Conservation (phyloP, 2,113 vertebrate genomes). For the Chloebia gouldiae region DNA sequence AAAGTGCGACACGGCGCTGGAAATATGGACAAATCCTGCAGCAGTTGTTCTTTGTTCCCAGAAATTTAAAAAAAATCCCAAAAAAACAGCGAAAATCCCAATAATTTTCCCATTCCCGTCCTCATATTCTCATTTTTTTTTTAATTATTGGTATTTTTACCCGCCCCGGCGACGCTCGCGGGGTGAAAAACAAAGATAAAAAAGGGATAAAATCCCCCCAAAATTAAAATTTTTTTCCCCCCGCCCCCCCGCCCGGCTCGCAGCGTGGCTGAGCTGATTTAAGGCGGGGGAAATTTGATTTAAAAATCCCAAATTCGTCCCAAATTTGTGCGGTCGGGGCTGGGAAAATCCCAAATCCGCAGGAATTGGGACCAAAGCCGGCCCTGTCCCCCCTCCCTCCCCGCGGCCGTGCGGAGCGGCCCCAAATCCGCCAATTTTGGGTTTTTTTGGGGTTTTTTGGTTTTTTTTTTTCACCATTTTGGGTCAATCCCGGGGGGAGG, state of each 20-base stretch:
- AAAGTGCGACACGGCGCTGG: slow-evolving; percentile 63
- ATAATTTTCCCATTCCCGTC: not conserved
- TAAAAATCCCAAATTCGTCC: too few species aligned
- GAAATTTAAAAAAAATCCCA: not conserved
- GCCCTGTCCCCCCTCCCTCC: not conserved
- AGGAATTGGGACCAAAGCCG: not conserved
- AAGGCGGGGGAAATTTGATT: too few species aligned
- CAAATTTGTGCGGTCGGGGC: too few species aligned
- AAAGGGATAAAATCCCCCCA: not conserved
- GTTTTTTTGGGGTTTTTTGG: not conserved
- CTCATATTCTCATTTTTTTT: not conserved
- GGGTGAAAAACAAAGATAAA: not conserved
- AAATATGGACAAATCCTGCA: not conserved
- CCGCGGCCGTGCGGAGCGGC: too few species aligned
- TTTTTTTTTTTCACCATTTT: too few species aligned
- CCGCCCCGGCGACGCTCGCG: too few species aligned
- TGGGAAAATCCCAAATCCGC: too few species aligned
- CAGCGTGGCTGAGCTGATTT: too few species aligned
- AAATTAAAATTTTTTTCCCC: too few species aligned
- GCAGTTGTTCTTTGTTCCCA: not conserved
- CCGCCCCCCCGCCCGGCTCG: too few species aligned
- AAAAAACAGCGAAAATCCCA: not conserved
- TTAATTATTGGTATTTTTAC: not conserved
- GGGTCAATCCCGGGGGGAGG: too few species aligned
- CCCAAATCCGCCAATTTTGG: not conserved